Evolutionary conservation across 2,797 vertebrate genomes (phyloP), one percentile per base, ranked within the genome.

Genomic region (Sciurus vulgaris): DNA sequence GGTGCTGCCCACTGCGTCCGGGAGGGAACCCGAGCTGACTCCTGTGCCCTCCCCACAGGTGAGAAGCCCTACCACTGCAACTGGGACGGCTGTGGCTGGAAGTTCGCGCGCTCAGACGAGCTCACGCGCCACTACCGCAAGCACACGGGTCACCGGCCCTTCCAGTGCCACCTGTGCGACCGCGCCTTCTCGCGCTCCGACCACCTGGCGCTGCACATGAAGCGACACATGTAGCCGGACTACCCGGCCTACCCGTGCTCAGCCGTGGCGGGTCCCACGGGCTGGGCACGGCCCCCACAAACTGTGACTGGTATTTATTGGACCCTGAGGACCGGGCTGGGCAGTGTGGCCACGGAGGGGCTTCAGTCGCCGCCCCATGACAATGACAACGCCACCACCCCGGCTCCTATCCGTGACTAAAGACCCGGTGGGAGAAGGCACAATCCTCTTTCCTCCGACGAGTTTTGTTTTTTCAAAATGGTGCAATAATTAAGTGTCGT

Each of bases 41-140:
- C 6, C 83, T 3, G 0, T n/a, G 83, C 89, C 14, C 54, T 74
- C 89, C 70, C 91, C 0, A 63, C 98, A 99, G 99, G 99, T 95
- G 99, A 99, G 89, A 99, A 99, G 98, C 99, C 99, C 0, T 99
- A 99, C 95, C 99, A 99, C 98, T 99, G 99, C 98, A 99, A 99
- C 96, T 99, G 99, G 99, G 99, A 99, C 4, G 99, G 99, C 74
- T 99, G 99, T 44, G 99, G 99, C 51, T 99, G 99, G 99, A 99
- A 99, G 98, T 99, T 99, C 24, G 99, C 99, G 0, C 99, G 99
- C 41, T 99, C 99, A 0, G 99, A 99, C 2, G 99, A 99, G 83
- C 99, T 99, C 47, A 99, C 99, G 3, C 99, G 99, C 14, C 99
- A 99, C 97, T 99, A 99, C 97, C 99, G 99, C 95, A 99, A 99